Base-by-base conservation (phyloP, 1,140 invertebrate genomes). In the Daktulosphaira vitifoliae region DNA sequence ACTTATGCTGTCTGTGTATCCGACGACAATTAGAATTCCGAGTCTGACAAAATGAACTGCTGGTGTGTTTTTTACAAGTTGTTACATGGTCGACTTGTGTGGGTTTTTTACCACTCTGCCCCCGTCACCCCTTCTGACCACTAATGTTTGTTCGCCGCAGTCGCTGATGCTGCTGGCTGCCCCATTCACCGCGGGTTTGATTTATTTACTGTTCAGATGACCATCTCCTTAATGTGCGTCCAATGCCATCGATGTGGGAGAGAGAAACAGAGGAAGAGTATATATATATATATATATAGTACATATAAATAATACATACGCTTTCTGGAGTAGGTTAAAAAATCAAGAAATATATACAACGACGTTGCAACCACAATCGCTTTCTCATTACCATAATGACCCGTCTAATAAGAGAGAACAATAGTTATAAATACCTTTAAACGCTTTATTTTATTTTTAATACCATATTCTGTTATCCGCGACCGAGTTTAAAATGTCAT, bases 1-100 rank as follows among this genome's bases (percentile, higher is more conserved):
- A 62, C 56, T 62, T 62, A 48, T 62, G 26, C 39, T 48, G 56
- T 62, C 42, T 62, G 56, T 62, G 56, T 62, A 39, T 62, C 56
- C 56, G 56, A 62, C 56, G 56, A 62, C 56, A 62, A 62, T 62
- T 62, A 62, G 56, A 62, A 62, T 62, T 62, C 56, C 56, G 56
- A 62, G 56, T 62, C 56, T 62, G 56, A 62, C 56, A 62, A 62
- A 62, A 62, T 62, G 56, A 62, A 62, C 56, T 48, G 56, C 56
- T 46, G 25, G 39, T 46, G 56, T 62, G 56, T 62, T 62, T 62
- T 62, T 62, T 62, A 62, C 56, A 62, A 62, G 56, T 62, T 62
- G 56, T 62, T 62, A 62, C 56, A 62, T 48, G 56, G 56, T 62
- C 56, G 56, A 62, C 56, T 39, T 62, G 56, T 62, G 56, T 62